phyloP scores from a whole-genome alignment of 2,888 invertebrate species.

The Microctonus hyperodae region DNA sequence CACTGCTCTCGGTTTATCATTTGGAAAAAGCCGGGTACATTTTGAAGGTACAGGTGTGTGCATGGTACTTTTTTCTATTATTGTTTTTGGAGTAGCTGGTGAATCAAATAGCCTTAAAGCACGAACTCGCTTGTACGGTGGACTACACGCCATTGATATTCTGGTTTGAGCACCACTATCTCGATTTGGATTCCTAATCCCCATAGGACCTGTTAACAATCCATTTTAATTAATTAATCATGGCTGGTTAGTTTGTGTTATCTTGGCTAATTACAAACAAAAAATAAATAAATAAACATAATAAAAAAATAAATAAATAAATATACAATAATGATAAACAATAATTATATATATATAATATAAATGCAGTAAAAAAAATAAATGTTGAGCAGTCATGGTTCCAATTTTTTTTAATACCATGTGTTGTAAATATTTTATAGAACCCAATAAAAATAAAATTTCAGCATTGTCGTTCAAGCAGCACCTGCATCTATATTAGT shows the following conservation, averaged over 20 bases:
- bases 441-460: too few species aligned
- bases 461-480: too few species aligned
- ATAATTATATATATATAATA: not conserved
- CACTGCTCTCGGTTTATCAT: conserved; percentile 64
- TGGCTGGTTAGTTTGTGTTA: too few species aligned
- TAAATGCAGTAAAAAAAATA: not conserved
- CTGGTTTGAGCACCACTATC: conserved; percentile 51
- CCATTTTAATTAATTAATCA: not conserved
- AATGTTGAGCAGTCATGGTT: not conserved
- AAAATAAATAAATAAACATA: not conserved
- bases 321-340: not conserved
- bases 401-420: not conserved
- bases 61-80: conserved; percentile 74
- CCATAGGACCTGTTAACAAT: conserved; percentile 48
- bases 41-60: conserved; percentile 67
- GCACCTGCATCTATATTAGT: too few species aligned
- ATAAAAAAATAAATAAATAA: not conserved
- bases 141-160: conserved; percentile 63
- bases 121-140: conserved; percentile 69
- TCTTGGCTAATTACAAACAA: not conserved
- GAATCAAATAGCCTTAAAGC: conserved; percentile 80
- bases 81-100: conserved; percentile 85
- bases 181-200: conserved; percentile 45
- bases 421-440: not conserved
- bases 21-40: conserved; percentile 52